Evolutionary conservation across 2,113 vertebrate species (phyloP).

Genomic region (Okapia johnstoni): DNA sequence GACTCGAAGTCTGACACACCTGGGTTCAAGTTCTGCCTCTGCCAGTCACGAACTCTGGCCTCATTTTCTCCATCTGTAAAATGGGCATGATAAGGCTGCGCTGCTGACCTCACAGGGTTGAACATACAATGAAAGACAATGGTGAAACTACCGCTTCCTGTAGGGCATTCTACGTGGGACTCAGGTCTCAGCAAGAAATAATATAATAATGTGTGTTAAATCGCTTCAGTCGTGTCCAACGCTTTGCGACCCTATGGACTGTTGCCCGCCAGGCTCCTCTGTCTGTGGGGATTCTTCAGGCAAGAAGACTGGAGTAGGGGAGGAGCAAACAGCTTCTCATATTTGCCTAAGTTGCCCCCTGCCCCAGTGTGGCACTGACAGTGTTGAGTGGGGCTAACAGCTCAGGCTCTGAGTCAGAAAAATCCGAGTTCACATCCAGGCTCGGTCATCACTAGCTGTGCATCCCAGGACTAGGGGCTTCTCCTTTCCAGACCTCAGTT

Average conservation of each 20-base stretch:
- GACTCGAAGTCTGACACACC: not conserved
- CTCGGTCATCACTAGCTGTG: not conserved
- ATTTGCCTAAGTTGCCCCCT: not conserved
- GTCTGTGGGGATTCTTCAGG: not conserved
- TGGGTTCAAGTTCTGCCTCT: not conserved
- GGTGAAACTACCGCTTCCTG: not conserved
- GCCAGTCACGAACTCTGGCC: not conserved
- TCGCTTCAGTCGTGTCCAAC: not conserved
- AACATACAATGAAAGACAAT: not conserved
- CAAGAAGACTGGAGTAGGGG: not conserved
- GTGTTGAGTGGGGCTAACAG: not conserved
- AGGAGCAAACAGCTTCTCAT: not conserved
- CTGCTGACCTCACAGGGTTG: not conserved
- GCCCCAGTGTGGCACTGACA: not conserved
- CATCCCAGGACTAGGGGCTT: not conserved
- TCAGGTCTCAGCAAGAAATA: not conserved
- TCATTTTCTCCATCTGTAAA: slow-evolving; percentile 30
- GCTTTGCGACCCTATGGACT: not conserved
- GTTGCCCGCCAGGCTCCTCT: not conserved
- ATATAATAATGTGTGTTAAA: not conserved
- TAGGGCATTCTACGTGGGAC: not conserved
- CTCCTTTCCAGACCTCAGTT: not conserved
- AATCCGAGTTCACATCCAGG: not conserved
- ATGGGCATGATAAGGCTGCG: not conserved
- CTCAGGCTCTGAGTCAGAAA: not conserved